Conservation (phyloP, 2,113 vertebrate genomes). For the Clarias magur region DNA sequence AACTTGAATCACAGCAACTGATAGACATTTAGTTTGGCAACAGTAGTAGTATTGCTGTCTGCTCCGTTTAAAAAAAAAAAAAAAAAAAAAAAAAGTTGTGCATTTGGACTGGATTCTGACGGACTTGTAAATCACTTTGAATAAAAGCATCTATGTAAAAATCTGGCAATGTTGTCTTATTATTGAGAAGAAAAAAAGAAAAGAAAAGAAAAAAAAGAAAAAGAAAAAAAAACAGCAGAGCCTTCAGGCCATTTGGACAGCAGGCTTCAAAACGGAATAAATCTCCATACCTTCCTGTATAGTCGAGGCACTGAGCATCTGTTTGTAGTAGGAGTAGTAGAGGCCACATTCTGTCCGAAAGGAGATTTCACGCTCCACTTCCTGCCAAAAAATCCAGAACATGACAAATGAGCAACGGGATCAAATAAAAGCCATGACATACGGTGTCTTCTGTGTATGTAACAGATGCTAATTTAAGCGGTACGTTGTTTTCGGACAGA, state of each 20-base stretch:
- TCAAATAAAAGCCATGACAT: conserved; percentile 22
- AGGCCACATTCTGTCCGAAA: conserved; percentile 97
- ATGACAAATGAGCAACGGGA: conserved; percentile 31
- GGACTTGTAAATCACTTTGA: conserved; percentile 14
- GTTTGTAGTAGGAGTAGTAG: conserved; percentile 99
- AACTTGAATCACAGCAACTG: neutral
- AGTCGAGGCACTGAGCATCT: conserved; percentile 90
- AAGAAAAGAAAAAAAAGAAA: neutral
- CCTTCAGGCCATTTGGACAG: conserved; percentile 10
- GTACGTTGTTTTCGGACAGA: conserved; percentile 13
- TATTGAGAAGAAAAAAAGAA: too few relatives aligned
- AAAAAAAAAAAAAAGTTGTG: too few relatives aligned
- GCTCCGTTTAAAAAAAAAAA: neutral
- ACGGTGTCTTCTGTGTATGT: neutral
- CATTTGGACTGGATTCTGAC: neutral
- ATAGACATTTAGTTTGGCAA: neutral
- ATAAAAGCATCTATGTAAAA: neutral
- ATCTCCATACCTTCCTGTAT: conserved; percentile 83
- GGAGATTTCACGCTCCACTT: conserved; percentile 96
- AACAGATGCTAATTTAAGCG: conserved; percentile 7
- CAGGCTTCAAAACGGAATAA: neutral
- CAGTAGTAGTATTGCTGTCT: neutral
- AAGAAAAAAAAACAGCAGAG: neutral
- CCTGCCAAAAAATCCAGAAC: conserved; percentile 73
- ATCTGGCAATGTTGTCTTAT: neutral